These are phyloP conservation scores for Numida meleagris DNA, from an alignment of 2,113 vertebrate species.

Conservation along the genomic window DNA sequence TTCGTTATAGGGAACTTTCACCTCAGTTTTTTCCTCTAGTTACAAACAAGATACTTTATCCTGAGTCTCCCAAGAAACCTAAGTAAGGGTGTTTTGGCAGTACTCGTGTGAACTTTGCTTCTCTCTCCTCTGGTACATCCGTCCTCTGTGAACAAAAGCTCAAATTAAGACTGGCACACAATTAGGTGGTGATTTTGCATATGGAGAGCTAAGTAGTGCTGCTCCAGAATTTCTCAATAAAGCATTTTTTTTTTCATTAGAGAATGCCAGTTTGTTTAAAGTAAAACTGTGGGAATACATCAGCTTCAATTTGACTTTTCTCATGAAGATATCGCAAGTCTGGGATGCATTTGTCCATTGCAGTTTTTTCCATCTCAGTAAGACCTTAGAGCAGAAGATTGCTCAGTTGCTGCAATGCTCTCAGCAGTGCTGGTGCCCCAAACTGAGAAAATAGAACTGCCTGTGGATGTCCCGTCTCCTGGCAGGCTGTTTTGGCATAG, in stretches of 20 bases:
- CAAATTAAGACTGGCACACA: background rate
- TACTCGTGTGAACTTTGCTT: background rate
- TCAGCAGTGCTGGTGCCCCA: background rate
- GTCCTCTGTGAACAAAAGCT: accelerated
- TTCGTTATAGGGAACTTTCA: background rate
- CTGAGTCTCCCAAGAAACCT: background rate
- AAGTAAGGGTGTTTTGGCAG: background rate
- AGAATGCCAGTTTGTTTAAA: background rate
- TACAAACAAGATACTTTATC: conserved; percentile 1
- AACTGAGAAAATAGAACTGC: background rate
- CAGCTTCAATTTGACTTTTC: background rate
- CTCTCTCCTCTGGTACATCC: background rate
- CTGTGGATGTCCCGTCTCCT: background rate
- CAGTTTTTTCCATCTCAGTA: background rate
- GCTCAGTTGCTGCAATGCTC: accelerated
- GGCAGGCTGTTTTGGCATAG: background rate
- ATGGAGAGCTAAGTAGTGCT: background rate
- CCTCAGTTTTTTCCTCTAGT: background rate
- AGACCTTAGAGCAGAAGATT: background rate
- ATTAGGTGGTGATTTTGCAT: background rate
- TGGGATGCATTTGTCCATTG: background rate
- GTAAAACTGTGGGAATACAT: background rate
- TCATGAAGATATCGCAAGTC: background rate
- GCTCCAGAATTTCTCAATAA: background rate
- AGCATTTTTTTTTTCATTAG: background rate